A percentile compares a stretch with the other conserved stretches of the same genome.
Evolutionary conservation across 1,140 invertebrate genomes (phyloP).

Genomic region (Panagrolaimus sp.): DNA sequence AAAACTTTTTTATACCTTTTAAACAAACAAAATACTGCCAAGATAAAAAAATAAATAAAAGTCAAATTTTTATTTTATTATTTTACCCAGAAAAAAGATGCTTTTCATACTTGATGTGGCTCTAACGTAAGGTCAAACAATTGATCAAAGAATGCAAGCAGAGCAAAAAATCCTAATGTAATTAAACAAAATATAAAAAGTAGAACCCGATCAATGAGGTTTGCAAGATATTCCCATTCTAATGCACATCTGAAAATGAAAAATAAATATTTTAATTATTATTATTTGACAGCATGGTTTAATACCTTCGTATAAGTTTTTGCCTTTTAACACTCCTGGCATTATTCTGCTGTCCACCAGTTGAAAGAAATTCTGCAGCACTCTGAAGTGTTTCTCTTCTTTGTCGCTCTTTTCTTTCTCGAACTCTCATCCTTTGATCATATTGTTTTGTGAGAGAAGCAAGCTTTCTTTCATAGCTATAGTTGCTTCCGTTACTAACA

Average conservation of each 20-base stretch:
- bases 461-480: conserved; percentile 42
- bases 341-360: conserved; percentile 20
- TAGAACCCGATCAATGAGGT: conserved; percentile 47
- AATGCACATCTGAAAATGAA: conserved; percentile 44
- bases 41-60: too few relatives aligned
- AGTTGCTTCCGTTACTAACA: conserved; percentile 30
- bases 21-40: too few relatives aligned
- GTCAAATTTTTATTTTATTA: too few relatives aligned
- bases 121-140: conserved; percentile 17
- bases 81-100: too few relatives aligned
- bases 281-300: conserved; percentile 19
- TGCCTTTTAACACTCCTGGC: conserved; percentile 47
- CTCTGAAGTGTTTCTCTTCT: conserved; percentile 42
- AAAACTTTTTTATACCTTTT: too few relatives aligned
- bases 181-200: conserved; percentile 45
- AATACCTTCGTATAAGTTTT: conserved; percentile 50
- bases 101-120: neutral
- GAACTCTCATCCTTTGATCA: conserved; percentile 35
- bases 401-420: conserved; percentile 32
- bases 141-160: conserved; percentile 46
- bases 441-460: conserved; percentile 50
- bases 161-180: conserved; percentile 44
- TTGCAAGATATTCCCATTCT: conserved; percentile 57
- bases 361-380: conserved; percentile 42
- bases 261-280: neutral